Percentiles rank a stretch among this genome's conserved stretches.
These are phyloP conservation scores for Beroe forskalii DNA, from an alignment of 37 sponge, comb jelly and placozoan species.

Conservation along the genomic window DNA sequence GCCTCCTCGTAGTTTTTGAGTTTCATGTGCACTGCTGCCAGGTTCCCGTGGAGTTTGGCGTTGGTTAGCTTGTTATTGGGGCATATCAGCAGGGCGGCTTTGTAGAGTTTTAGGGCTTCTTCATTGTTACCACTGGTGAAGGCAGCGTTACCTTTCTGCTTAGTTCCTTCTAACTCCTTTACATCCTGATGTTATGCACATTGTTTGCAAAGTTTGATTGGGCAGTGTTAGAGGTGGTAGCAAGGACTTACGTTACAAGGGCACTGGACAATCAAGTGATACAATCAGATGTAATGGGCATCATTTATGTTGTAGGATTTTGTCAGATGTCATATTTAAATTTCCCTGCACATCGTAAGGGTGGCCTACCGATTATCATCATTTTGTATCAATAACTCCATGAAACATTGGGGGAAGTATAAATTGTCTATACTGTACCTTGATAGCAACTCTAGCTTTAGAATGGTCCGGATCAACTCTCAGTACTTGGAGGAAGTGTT, in stretches of 20 bases:
- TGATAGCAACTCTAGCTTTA: conserved; percentile 58
- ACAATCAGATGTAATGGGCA: too few species aligned
- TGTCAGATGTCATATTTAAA: too few species aligned
- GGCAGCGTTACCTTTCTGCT: conserved; percentile 84
- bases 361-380: too few species aligned
- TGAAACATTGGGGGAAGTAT: too few species aligned
- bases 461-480: conserved; percentile 84
- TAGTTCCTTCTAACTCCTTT: conserved; percentile 77
- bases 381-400: too few species aligned
- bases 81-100: conserved; percentile 85
- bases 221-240: too few species aligned
- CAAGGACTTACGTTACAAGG: conserved; percentile 15
- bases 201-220: too few species aligned
- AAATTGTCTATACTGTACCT: too few species aligned
- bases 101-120: conserved; percentile 78
- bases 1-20: conserved; percentile 33
- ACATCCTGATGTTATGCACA: conserved; percentile 76
- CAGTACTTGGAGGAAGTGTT: conserved; percentile 78
- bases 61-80: conserved; percentile 81
- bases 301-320: too few species aligned
- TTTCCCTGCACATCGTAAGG: too few species aligned
- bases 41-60: conserved; percentile 92
- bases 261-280: not conserved
- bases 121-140: conserved; percentile 70
- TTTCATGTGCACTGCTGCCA: conserved; percentile 74